These are phyloP conservation scores for Epirrhoe alternata DNA, from an alignment of 2,888 invertebrate genomes.

Conservation along the genomic window DNA sequence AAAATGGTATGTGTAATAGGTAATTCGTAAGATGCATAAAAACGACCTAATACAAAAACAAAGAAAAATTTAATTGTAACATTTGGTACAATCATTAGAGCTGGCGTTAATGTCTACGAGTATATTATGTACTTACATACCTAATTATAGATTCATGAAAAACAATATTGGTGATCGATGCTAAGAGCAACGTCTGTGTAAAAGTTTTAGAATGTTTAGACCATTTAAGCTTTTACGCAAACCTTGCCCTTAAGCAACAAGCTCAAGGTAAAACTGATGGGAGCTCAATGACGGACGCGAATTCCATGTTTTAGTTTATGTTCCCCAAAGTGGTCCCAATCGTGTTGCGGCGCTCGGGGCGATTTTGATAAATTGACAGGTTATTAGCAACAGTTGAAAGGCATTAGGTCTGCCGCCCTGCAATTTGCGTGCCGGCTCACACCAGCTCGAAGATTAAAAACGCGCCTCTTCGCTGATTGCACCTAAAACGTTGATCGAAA, in stretches of 20 bases:
- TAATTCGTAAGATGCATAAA: too few relatives aligned
- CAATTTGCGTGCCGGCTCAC: slow-evolving; percentile 77
- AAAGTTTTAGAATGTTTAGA: too few relatives aligned
- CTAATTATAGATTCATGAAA: too few relatives aligned
- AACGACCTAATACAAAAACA: too few relatives aligned
- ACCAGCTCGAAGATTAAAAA: slow-evolving; percentile 81
- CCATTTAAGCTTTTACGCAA: slow-evolving; percentile 1
- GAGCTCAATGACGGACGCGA: slow-evolving; percentile 48
- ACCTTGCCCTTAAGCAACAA: slow-evolving; percentile 20
- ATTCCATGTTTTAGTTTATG: slow-evolving; percentile 54
- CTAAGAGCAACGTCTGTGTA: too few relatives aligned
- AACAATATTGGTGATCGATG: too few relatives aligned
- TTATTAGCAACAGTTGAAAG: slow-evolving; percentile 85
- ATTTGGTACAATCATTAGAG: too few relatives aligned
- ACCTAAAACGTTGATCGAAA: slow-evolving; percentile 57
- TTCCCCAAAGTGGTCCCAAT: slow-evolving; percentile 61
- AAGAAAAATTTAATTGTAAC: too few relatives aligned
- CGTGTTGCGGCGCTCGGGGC: slow-evolving; percentile 65
- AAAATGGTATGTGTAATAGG: too few relatives aligned
- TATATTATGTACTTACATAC: too few relatives aligned
- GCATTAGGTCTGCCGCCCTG: slow-evolving; percentile 83
- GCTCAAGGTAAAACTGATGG: slow-evolving; percentile 41
- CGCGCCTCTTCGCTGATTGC: slow-evolving; percentile 71
- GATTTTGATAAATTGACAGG: slow-evolving; percentile 84
- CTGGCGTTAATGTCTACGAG: too few relatives aligned